A percentile compares a stretch with the other conserved stretches of the same genome.
These are phyloP conservation scores for Oikopleura albicans DNA, from an alignment of 23 tunicate genomes.

Conservation along the genomic window DNA sequence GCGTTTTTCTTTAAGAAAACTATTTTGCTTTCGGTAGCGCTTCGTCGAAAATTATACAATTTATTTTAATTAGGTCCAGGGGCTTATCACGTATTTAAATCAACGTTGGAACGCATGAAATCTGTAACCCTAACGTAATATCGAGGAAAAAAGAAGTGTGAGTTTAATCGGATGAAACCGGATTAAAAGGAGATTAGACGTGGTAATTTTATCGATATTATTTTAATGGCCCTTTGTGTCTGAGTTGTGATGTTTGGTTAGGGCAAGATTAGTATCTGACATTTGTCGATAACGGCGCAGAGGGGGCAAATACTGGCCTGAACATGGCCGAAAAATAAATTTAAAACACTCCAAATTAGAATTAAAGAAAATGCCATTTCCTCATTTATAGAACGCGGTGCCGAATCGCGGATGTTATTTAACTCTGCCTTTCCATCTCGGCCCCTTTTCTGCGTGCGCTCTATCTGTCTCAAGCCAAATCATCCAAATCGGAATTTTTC, in stretches of 20 bases:
- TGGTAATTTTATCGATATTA: not conserved
- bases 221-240: no score
- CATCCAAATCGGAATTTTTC: not conserved
- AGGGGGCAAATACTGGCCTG: no score
- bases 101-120: not conserved
- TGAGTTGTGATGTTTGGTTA: not conserved
- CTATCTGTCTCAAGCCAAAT: not conserved
- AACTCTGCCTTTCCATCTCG: no score
- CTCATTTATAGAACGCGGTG: no score
- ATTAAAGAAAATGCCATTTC: no score
- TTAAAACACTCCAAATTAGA: no score
- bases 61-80: not conserved
- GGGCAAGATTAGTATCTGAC: not conserved
- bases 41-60: not conserved
- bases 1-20: no score
- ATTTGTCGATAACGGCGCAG: not conserved
- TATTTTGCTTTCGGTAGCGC: no score
- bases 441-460: no score
- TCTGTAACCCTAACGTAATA: not conserved
- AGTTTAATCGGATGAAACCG: not conserved
- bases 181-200: not conserved
- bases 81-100: not conserved
- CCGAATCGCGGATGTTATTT: no score
- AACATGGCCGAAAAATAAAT: not conserved
- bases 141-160: not conserved